Evolutionary conservation across 2,113 vertebrate species (phyloP).

Genomic region (Barbus barbus): DNA sequence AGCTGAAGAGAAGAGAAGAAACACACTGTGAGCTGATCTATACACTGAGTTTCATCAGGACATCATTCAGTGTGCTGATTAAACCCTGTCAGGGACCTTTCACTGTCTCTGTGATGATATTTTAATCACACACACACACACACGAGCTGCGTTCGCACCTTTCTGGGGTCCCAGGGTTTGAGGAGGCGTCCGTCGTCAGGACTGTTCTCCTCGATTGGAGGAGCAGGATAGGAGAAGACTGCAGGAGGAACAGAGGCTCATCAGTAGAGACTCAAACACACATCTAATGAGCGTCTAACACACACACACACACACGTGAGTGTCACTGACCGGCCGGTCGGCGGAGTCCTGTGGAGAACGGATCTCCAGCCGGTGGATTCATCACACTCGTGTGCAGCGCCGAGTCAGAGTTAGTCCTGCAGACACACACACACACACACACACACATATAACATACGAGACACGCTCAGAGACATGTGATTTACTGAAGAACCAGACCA

Average conservation of each 20-base stretch:
- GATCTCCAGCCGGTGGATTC: slow-evolving; percentile 84
- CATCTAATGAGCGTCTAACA: not conserved
- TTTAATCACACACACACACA: not conserved
- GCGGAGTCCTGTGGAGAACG: slow-evolving; percentile 71
- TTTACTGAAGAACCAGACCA: not conserved
- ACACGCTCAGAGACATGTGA: not conserved
- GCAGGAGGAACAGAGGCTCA: slow-evolving; percentile 41
- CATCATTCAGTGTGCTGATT: not conserved
- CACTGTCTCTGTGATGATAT: not conserved
- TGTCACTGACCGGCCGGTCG: slow-evolving; percentile 74
- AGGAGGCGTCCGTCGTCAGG: slow-evolving; percentile 80
- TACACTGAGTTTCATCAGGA: not conserved
- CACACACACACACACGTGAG: not conserved
- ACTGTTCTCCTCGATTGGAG: slow-evolving; percentile 84
- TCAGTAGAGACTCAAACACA: not conserved
- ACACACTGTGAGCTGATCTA: not conserved
- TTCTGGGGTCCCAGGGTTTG: slow-evolving; percentile 90
- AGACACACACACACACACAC: not conserved
- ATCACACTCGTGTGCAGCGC: slow-evolving; percentile 94
- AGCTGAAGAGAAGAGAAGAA: slow-evolving; percentile 70
- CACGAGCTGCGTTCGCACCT: slow-evolving; percentile 69
- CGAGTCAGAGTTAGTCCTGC: slow-evolving; percentile 92
- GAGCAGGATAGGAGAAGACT: slow-evolving; percentile 87
- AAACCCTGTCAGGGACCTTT: not conserved
- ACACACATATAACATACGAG: not conserved